Evolutionary conservation across 2,888 invertebrate species (phyloP), one percentile per base, ranked within the genome.

Genomic region (Sisyra nigra): DNA sequence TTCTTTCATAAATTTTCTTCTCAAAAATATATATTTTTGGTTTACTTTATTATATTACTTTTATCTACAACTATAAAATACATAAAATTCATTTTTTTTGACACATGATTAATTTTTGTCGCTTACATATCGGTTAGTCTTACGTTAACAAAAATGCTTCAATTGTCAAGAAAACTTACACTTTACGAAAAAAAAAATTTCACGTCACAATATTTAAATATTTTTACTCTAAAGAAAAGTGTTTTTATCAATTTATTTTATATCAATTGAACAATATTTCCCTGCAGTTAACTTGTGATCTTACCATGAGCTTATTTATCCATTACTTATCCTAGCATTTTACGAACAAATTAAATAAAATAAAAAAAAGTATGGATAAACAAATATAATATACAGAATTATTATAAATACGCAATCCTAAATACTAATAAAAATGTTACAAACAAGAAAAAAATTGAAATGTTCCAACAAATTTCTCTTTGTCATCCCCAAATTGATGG

Each of bases 241-340:
- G 7, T 24, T 24, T 24, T 24, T n/a, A n/a, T n/a, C n/a, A n/a
- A n/a, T n/a, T n/a, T n/a, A n/a, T n/a, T n/a, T n/a, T 24, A 24
- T 24, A 7, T 24, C 24, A 24, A 24, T 24, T 24, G 34, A 34
- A 34, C 18, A 40, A 30, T 40, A 30, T 31, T 19, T 40, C 40
- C 40, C 40, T 40, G 40, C 40, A 40, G 40, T 40, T 40, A 40
- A 40, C 40, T 40, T 40, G 40, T 40, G 40, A 40, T 38, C 38
- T 19, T 38, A 19, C 38, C 24, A 19, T 19, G 24, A 38, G 38
- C 34, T 34, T 34, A 34, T 14, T 14, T 24, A 24, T 24, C 24
- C 24, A 24, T 24, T 24, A 24, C 24, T 24, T 24, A 24, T 24
- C 7, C 24, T 24, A 24, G 7, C 24, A 5, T 24, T 3, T 24